Evolutionary conservation across 1,140 invertebrate species (phyloP), one percentile per base, ranked within the genome.

Genomic region (Megathymus violae): DNA sequence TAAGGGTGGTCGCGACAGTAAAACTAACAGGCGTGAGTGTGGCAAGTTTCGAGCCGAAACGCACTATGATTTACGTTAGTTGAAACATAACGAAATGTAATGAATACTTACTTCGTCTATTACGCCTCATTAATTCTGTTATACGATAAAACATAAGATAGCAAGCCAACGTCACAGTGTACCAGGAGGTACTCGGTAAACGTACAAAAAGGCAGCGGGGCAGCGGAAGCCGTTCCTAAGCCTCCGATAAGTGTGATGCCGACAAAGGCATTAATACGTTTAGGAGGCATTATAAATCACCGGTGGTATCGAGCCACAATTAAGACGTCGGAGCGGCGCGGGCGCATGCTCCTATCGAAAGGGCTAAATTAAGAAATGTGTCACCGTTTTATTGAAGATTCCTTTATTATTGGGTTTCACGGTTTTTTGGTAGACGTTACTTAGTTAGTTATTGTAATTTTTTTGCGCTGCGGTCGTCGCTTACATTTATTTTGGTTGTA

Each of bases 271-370:
- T 62, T 78, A 80, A 80, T 74, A 71, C 72, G 65, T 72, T 73
- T 69, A 74, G 69, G 63, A 67, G 74, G 69, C 63, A 67, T 69
- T 78, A 81, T 81, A 81, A 81, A 81, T 81, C 77, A 82, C 65
- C 62, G 51, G 41, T 34, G 61, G 59, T 76, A 80, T 80, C 71
- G 66, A 65, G 62, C 27, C 70, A 80, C 80, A 80, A 83, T 83
- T 83, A 82, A 83, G 78, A 78, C 74, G 74, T 82, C 77, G 52
- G 51, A 38, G 38, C 64, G 67, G 56, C 71, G 64, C 68, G 60
- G 60, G 66, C 69, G 65, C 72, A 62, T 54, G 25, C 43, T 25
- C 34, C 34, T 69, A 52, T 68, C 62, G 48, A 48, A 34, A 66
- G 40, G 61, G 58, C 56, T 62, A 63, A 72, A 69, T 77, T 74